phyloP scores from a whole-genome alignment of 2,888 invertebrate genomes.

The Apotomis capreana region DNA sequence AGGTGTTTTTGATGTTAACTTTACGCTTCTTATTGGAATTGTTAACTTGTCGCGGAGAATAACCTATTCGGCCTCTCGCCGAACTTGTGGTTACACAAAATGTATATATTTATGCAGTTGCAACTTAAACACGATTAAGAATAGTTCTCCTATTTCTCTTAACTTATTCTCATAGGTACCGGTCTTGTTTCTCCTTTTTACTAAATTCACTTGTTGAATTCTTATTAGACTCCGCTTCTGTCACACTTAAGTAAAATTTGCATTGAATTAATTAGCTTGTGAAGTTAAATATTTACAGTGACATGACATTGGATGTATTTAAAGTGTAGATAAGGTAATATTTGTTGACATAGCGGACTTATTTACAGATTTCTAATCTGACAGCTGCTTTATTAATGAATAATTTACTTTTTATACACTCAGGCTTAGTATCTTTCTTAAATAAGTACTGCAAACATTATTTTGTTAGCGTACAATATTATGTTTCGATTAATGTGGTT shows the following conservation, averaged over 20 bases:
- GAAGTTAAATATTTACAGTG: slow-evolving; percentile 17
- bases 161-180: slow-evolving; percentile 10
- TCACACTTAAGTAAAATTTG: slow-evolving; percentile 4
- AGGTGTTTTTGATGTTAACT: slow-evolving; percentile 51
- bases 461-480: not conserved
- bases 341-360: slow-evolving; percentile 36
- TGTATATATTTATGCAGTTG: slow-evolving; percentile 31
- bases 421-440: not conserved
- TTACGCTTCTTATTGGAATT: slow-evolving; percentile 47
- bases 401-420: not conserved
- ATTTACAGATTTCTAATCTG: slow-evolving; percentile 24
- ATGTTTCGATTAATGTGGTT: slow-evolving; percentile 2
- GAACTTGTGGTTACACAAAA: slow-evolving; percentile 26
- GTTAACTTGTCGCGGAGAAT: slow-evolving; percentile 30
- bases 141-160: slow-evolving; percentile 10
- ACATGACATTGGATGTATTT: slow-evolving; percentile 31
- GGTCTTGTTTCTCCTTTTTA: slow-evolving; percentile 36
- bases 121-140: slow-evolving; percentile 13
- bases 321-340: slow-evolving; percentile 35
- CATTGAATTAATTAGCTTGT: slow-evolving; percentile 9
- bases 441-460: slow-evolving; percentile 1
- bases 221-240: slow-evolving; percentile 51
- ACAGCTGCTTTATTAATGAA: slow-evolving; percentile 13
- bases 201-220: slow-evolving; percentile 50
- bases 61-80: slow-evolving; percentile 17